phyloP scores from a whole-genome alignment of 2,113 vertebrate genomes.

The Aphelocoma coerulescens region DNA sequence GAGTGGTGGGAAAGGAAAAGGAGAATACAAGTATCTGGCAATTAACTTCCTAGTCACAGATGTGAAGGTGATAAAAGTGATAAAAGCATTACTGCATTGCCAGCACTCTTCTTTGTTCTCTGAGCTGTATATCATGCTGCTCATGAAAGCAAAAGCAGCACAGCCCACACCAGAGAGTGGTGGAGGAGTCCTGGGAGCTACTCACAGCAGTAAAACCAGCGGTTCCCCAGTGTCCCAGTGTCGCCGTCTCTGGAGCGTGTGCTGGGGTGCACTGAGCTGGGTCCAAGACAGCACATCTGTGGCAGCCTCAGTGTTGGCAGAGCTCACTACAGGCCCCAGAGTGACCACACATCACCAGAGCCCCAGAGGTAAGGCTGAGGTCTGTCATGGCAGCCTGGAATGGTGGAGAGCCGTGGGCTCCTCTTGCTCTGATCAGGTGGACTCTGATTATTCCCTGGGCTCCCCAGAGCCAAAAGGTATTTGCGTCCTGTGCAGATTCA shows the following conservation, averaged over 20 bases:
- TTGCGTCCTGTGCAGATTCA: background rate
- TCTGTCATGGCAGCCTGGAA: background rate
- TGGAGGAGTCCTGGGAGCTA: background rate
- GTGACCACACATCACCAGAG: background rate
- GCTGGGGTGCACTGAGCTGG: background rate
- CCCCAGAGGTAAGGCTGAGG: background rate
- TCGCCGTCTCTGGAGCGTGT: background rate
- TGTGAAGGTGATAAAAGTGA: constrained; percentile 61
- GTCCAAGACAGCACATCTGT: background rate
- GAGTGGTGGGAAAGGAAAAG: constrained; percentile 69
- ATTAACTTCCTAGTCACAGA: constrained; percentile 64
- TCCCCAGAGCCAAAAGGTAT: background rate
- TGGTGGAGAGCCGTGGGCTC: background rate
- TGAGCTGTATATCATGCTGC: background rate
- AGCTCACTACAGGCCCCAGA: background rate
- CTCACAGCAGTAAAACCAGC: background rate
- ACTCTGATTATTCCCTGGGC: background rate
- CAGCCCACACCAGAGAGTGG: background rate
- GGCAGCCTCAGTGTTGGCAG: background rate
- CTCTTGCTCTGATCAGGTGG: background rate
- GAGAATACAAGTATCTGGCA: constrained; percentile 60
- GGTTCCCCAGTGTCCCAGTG: background rate
- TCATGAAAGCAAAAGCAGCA: background rate
- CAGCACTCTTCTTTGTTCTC: constrained; percentile 39
- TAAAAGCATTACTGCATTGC: constrained; percentile 53